Base-by-base conservation (phyloP, 2,888 invertebrate genomes). In the Caenorhabditis becei region DNA sequence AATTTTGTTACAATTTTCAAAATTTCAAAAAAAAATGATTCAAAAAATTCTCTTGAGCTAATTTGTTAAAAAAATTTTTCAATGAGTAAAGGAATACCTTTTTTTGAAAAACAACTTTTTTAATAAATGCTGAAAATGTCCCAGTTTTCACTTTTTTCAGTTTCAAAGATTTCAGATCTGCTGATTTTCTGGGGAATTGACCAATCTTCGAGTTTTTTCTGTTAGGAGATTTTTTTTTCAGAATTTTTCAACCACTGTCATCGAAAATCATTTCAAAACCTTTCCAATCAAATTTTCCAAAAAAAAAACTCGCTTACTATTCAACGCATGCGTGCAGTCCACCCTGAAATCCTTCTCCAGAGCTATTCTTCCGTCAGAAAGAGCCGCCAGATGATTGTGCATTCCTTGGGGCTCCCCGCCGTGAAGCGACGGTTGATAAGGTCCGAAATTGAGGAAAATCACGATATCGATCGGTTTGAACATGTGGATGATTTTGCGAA, bases 391-490 rank as follows among this genome's bases (percentile, higher is more conserved):
- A 32, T 75, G 75, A 16, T 59, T 61, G 24, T 75, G 75, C 18
- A 18, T 37, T 53, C 51, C 37, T 18, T 1, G 1, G 0, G 37
- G 47, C 1, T 70, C 61, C 16, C 37, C 59, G 1, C 26, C 32
- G n/a, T 5, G 10, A 10, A 16, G 5, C 37, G 23, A n/a, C 10
- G 35, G 26, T 2, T 18, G 5, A 20, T 56, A 65, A 0, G 74
- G 74, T 28, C 75, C 75, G 23, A 41, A 61, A 18, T 26, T 59
- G 18, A 75, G 37, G 10, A 14, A 47, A 0, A 75, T n/a, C 0
- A 20, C n/a, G 8, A 75, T 61, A n/a, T 75, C 75, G 16, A 26
- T 1, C 16, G 75, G 75, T 61, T 75, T 75, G 59, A 75, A 65
- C 75, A 75, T 75, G 24, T 51, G 53, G 14, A 67, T 35, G 8